Percentiles rank a stretch among this genome's conserved stretches.
phyloP scores from a whole-genome alignment of 1,140 invertebrate genomes.

The Brachionus rubens region DNA sequence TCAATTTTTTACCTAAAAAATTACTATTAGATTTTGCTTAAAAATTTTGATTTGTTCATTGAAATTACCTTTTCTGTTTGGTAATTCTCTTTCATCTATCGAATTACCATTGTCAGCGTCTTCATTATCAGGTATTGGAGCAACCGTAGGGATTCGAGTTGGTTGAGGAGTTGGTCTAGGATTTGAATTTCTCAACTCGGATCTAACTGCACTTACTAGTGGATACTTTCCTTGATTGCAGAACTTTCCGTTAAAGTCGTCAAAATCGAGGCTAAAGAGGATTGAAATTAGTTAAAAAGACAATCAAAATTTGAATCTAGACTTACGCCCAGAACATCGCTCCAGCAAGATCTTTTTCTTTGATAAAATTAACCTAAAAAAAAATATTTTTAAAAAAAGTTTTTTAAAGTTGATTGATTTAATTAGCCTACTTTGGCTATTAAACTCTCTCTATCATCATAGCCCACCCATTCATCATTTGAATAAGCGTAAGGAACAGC shows the following conservation, averaged over 20 bases:
- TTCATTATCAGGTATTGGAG: background rate
- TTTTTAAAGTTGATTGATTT: background rate
- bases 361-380: slow-evolving; percentile 70
- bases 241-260: background rate
- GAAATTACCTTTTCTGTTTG: too few species aligned
- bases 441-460: slow-evolving; percentile 70
- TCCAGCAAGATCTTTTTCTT: slow-evolving; percentile 34
- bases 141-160: too few species aligned
- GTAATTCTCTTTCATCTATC: slow-evolving; percentile 8
- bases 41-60: too few species aligned
- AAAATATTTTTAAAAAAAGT: background rate
- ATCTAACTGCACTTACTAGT: slow-evolving; percentile 12
- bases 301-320: background rate
- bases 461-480: slow-evolving; percentile 86
- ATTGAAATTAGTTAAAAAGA: background rate
- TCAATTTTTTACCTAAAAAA: background rate
- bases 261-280: too few species aligned
- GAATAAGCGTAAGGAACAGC: slow-evolving; percentile 74
- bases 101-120: too few species aligned
- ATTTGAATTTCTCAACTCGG: background rate
- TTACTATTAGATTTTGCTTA: too few species aligned
- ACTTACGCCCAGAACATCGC: slow-evolving; percentile 64
- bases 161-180: background rate
- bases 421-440: slow-evolving; percentile 48
- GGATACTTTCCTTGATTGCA: slow-evolving; percentile 46